Base-by-base conservation (phyloP, 1,140 invertebrate genomes). In the Drosophila pseudoananassae region DNA sequence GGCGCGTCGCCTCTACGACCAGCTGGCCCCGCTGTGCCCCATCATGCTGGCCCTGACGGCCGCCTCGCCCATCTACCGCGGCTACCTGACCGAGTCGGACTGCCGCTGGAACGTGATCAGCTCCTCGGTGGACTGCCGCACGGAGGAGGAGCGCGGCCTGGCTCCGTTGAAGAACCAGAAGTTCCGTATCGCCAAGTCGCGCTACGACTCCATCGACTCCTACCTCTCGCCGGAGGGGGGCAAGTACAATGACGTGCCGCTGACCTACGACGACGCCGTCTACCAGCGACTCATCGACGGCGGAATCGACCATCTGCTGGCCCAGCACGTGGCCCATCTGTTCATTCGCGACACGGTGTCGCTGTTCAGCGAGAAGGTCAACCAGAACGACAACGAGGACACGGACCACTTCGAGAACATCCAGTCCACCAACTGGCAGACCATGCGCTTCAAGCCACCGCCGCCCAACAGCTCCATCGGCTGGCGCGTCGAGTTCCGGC, bases 351-450 rank as follows among this genome's bases (percentile, higher is more conserved):
- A 99, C 92, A 97, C 98, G 0, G 96, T 99, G 0, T 98, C 97
- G 14, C 93, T 99, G 25, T 99, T 99, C 93, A 96, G 95, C 36
- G 99, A 99, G 92, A 99, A 99, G 92, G 94, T 99, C 10, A 91
- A 99, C 92, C 98, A 99, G 90, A 96, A 99, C 92, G 98, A 99
- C 92, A 93, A 94, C 20, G 95, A 96, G 71, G 98, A 99, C 83
- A 98, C 97, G 0, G 98, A 99, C 92, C 99, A 99, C 93, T 99
- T 99, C 94, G 99, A 99, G 97, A 99, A 99, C 91, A 99, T 99
- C 81, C 99, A 99, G 92, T 99, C 98, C 0, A 99, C 99, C 5
- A 99, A 99, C 93, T 99, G 99, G 99, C 99, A 99, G 94, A 99
- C 98, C 7, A 99, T 99, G 99, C 94, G 99, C 14, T 99, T 99